Percentiles rank a stretch among this genome's conserved stretches.
These are phyloP conservation scores for Lymantria dispar DNA, from an alignment of 2,888 invertebrate genomes.

Conservation along the genomic window DNA sequence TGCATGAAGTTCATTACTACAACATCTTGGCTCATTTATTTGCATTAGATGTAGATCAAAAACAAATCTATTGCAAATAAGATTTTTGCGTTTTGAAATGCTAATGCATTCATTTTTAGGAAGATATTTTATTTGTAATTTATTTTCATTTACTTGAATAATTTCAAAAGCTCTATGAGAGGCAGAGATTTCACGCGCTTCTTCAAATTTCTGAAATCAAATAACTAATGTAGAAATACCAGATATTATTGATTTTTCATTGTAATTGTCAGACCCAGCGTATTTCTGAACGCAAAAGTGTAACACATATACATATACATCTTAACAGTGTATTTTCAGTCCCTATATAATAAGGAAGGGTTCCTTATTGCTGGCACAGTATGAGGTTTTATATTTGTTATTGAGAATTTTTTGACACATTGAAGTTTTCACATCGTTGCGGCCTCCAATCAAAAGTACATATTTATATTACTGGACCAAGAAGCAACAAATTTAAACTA, in stretches of 20 bases:
- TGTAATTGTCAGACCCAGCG: neutral
- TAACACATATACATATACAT: neutral
- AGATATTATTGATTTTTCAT: too few relatives aligned
- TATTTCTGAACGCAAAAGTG: neutral
- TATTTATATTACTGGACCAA: neutral
- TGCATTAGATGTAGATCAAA: constrained; percentile 66
- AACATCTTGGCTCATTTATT: constrained; percentile 60
- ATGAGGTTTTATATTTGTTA: neutral
- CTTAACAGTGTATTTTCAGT: neutral
- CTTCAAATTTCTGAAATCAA: constrained; percentile 59
- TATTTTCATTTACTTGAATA: constrained; percentile 38
- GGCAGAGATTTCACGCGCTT: constrained; percentile 68
- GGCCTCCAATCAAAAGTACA: neutral
- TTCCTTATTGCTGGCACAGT: neutral
- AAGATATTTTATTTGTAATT: constrained; percentile 55
- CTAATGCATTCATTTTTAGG: constrained; percentile 68
- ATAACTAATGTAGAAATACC: neutral
- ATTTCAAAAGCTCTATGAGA: constrained; percentile 67
- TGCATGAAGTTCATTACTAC: constrained; percentile 60
- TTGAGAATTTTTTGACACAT: neutral
- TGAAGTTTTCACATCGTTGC: too few relatives aligned
- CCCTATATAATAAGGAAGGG: neutral
- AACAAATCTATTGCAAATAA: constrained; percentile 59
- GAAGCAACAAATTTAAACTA: neutral
- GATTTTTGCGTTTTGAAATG: constrained; percentile 49